Percentiles rank a stretch among this genome's conserved stretches.
These are phyloP conservation scores for Crambe crambe DNA, from an alignment of 37 sponge, comb jelly and placozoan genomes.

Conservation along the genomic window DNA sequence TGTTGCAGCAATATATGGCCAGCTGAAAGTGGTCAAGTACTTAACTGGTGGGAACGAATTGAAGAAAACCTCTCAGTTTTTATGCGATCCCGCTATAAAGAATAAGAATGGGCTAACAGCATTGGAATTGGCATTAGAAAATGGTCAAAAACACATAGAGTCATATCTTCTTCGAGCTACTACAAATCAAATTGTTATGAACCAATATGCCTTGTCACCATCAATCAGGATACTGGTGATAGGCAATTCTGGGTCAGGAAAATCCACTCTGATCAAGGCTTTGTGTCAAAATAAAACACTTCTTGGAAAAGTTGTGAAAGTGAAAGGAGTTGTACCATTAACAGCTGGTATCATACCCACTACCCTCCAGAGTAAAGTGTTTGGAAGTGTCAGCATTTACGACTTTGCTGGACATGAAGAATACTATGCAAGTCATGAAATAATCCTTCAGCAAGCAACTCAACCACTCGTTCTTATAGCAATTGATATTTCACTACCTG, in stretches of 20 bases:
- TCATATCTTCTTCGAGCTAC: too few relatives aligned
- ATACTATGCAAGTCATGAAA: constrained; percentile 35
- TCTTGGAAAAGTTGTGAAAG: too few relatives aligned
- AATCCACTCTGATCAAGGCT: background rate
- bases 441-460: background rate
- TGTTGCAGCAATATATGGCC: background rate
- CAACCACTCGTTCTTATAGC: constrained; percentile 8
- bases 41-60: too few relatives aligned
- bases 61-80: too few relatives aligned
- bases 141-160: background rate
- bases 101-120: background rate
- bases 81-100: background rate
- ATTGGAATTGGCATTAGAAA: background rate
- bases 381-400: constrained; percentile 17
- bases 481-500: background rate
- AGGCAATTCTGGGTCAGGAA: constrained; percentile 2
- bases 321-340: background rate
- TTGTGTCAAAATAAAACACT: too few relatives aligned
- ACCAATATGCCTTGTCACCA: too few relatives aligned
- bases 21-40: background rate
- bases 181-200: too few relatives aligned
- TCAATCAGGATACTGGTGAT: constrained; percentile 4
- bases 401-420: constrained; percentile 48
- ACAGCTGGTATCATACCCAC: constrained; percentile 34
- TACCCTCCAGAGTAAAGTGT: constrained; percentile 10